Evolutionary conservation across 2,797 vertebrate species (phyloP).

Genomic region (Neosilurus mollespiculum): DNA sequence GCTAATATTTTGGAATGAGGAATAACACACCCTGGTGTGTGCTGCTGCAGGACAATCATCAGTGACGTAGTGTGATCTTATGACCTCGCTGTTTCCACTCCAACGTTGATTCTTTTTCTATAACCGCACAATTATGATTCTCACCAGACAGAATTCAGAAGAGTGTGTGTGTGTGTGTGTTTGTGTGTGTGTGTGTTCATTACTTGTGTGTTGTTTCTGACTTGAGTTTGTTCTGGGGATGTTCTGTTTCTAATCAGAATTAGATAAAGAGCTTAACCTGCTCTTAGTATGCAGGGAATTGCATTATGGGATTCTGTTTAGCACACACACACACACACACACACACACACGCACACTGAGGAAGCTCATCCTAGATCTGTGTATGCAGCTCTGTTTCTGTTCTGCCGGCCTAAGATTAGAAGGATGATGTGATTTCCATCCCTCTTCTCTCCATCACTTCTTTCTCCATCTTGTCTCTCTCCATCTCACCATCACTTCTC

Average conservation of each 20-base stretch:
- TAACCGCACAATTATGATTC: neutral
- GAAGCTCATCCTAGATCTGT: conserved; percentile 8
- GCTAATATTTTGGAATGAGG: neutral
- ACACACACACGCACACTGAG: conserved; percentile 6
- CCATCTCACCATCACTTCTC: too few relatives aligned
- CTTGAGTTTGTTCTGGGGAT: conserved; percentile 22
- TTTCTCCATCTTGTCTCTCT: too few relatives aligned
- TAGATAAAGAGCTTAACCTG: conserved; percentile 25
- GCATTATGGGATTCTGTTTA: conserved; percentile 19
- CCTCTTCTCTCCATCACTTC: too few relatives aligned
- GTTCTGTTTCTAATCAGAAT: conserved; percentile 28
- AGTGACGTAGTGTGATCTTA: neutral
- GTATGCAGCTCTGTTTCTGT: neutral
- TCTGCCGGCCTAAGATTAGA: neutral
- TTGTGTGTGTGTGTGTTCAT: too few relatives aligned
- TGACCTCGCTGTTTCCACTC: neutral
- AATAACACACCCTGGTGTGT: neutral
- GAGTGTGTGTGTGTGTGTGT: too few relatives aligned
- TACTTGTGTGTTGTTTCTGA: neutral
- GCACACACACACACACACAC: conserved; percentile 13
- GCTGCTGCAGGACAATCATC: neutral
- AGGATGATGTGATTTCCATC: too few relatives aligned
- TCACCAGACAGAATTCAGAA: neutral
- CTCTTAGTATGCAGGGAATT: conserved; percentile 24
- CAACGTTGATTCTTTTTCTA: neutral